These are phyloP conservation scores for Dicrurus megarhynchus DNA, from an alignment of 2,113 vertebrate species.

Conservation along the genomic window DNA sequence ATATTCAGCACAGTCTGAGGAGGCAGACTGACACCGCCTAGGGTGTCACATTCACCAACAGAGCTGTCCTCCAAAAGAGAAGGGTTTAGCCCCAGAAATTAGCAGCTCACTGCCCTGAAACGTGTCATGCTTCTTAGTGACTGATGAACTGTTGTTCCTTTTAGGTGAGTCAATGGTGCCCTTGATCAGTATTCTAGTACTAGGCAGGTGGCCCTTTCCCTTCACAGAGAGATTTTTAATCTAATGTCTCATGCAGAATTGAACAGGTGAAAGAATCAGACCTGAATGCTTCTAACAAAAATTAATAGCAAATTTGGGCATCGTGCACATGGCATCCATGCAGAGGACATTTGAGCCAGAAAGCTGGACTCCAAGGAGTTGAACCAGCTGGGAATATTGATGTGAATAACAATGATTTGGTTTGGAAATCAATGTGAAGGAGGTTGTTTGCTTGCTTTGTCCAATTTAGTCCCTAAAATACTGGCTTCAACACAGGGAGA, in stretches of 20 bases:
- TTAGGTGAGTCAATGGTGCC: background rate
- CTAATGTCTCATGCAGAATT: rapidly evolving
- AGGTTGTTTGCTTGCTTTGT: conserved; percentile 20
- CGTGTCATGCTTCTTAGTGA: rapidly evolving
- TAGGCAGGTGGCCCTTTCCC: background rate
- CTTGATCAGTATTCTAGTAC: background rate
- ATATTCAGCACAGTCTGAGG: background rate
- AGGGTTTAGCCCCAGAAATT: background rate
- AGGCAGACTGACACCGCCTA: background rate
- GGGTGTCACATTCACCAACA: background rate
- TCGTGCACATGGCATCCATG: background rate
- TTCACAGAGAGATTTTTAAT: background rate
- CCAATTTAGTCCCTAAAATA: conserved; percentile 9
- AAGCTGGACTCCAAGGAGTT: background rate
- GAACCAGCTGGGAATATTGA: background rate
- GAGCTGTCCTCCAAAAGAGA: background rate
- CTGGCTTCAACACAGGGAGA: background rate
- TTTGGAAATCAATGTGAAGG: conserved; percentile 37
- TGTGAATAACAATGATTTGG: conserved; percentile 27
- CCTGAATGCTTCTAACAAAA: background rate
- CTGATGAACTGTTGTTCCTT: background rate
- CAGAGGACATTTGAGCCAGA: background rate
- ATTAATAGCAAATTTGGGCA: background rate
- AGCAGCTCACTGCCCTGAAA: background rate
- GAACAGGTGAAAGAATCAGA: background rate